Evolutionary conservation across 2,113 vertebrate species (phyloP), one percentile per base, ranked within the genome.

Genomic region (Tupaia chinensis): DNA sequence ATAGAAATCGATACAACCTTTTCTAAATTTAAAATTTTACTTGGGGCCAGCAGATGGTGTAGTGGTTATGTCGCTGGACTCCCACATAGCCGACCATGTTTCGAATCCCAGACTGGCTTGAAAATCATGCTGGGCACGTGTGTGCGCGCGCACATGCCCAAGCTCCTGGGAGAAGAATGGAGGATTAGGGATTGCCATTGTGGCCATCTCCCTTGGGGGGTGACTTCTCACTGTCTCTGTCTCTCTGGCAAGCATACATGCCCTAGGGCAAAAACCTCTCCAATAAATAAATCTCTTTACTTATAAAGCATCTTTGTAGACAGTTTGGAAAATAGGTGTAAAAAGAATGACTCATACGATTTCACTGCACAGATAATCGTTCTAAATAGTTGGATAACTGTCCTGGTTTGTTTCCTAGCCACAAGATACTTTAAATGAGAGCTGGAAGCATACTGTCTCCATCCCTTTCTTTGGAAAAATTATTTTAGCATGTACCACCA

Each of bases 401-500:
- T 54, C 63, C n/a, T 66, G 23, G 66, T 93, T 91, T 69, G 14
- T 81, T 91, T 91, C 88, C 44, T 72, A 90, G 25, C 54, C 15
- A 44, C 19, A 87, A 80, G 27, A 29, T 25, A 76, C 90, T 92
- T 58, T 54, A 82, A 66, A 9, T 91, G 19, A 72, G 85, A 81
- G 27, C 68, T 95, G 58, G 34, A 91, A 89, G 32, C 27, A 76
- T 44, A 84, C 13, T 81, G 1, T 22, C 17, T 87, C 23, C 44
- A 44, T 44, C 44, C 60, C 56, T 34, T 69, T 93, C 53, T 94
- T 96, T 85, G 90, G 65, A 82, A 95, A 83, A 89, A 34, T 44
- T 14, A 29, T 27, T 79, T 91, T 22, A 72, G 17, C 56, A 14
- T 72, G 20, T 66, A n/a, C 74, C 80, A 23, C 83, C 60, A 66